These are phyloP conservation scores for Lophura nycthemera DNA, from an alignment of 2,113 vertebrate species.

Conservation along the genomic window DNA sequence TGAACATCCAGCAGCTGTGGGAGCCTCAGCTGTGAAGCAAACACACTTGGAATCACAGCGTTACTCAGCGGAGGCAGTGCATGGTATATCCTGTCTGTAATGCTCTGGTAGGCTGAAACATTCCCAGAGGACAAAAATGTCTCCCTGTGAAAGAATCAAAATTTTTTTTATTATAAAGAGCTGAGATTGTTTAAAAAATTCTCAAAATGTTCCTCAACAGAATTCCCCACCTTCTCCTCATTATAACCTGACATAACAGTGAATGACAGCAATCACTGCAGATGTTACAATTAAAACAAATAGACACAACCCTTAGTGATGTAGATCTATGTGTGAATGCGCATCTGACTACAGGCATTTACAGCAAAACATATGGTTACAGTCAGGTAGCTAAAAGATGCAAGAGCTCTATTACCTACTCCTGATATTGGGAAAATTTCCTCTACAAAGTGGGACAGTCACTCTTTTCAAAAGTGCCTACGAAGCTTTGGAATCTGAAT, in stretches of 20 bases:
- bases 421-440: background rate
- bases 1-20: constrained; percentile 72
- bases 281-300: background rate
- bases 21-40: constrained; percentile 70
- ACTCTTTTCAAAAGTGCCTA: background rate
- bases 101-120: constrained; percentile 68
- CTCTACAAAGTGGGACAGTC: background rate
- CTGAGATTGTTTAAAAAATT: background rate
- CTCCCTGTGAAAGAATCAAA: constrained; percentile 50
- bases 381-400: background rate
- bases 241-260: background rate
- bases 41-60: constrained; percentile 34
- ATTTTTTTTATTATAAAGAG: background rate
- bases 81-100: constrained; percentile 73
- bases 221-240: background rate
- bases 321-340: background rate
- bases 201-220: background rate
- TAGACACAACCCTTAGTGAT: background rate
- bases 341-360: background rate
- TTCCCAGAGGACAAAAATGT: constrained; percentile 78
- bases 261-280: background rate
- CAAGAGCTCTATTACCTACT: background rate
- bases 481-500: background rate
- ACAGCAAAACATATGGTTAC: background rate
- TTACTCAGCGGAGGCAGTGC: constrained; percentile 70